These are phyloP conservation scores for Atta texana DNA, from an alignment of 1,140 invertebrate species.

Conservation along the genomic window DNA sequence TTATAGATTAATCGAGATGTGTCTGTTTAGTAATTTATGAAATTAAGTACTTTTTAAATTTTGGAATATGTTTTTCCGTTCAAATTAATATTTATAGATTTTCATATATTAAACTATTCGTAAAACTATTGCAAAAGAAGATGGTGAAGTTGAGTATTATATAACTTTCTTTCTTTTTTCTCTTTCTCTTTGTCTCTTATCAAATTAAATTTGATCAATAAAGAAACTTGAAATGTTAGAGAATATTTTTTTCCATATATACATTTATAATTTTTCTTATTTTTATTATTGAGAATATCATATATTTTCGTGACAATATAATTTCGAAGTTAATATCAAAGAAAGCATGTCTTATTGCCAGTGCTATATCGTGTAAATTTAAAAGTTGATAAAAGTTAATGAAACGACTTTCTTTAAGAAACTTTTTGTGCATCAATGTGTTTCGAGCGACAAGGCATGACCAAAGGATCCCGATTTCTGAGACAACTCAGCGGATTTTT, in stretches of 20 bases:
- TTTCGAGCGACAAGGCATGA: slow-evolving; percentile 19
- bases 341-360: neutral
- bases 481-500: slow-evolving; percentile 36
- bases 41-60: neutral
- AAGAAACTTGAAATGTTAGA: neutral
- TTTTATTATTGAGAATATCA: neutral
- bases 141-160: neutral
- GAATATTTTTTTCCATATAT: neutral
- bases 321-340: neutral
- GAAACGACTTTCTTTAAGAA: neutral
- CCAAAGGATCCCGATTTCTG: slow-evolving; percentile 13
- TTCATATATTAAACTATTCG: neutral
- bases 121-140: neutral
- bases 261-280: neutral
- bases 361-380: neutral
- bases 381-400: slow-evolving; percentile 26
- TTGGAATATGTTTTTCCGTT: neutral
- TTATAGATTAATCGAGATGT: slow-evolving; percentile 3
- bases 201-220: neutral
- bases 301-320: neutral
- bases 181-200: neutral
- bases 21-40: neutral
- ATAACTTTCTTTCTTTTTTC: neutral
- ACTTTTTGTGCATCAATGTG: neutral
- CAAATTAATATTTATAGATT: neutral